phyloP scores from a whole-genome alignment of 2,797 vertebrate species.

The Danio kyathit region DNA sequence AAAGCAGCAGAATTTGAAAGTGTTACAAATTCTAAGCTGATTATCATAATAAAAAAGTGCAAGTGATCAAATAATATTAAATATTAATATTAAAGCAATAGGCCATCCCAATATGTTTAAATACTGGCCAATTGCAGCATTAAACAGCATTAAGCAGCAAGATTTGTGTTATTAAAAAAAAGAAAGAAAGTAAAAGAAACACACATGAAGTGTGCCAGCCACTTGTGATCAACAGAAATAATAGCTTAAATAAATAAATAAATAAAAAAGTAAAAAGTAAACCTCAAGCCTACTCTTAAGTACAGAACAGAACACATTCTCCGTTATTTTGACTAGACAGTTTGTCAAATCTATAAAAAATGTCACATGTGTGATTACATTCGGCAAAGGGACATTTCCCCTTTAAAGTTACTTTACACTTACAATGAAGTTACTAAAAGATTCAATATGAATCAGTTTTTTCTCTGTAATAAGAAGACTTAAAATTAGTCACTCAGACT shows the following conservation, averaged over 20 bases:
- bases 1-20: neutral
- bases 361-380: slow-evolving; percentile 40
- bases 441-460: slow-evolving; percentile 91
- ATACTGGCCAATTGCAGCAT: neutral
- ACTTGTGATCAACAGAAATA: slow-evolving; percentile 11
- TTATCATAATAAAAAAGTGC: neutral
- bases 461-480: slow-evolving; percentile 73
- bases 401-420: slow-evolving; percentile 44
- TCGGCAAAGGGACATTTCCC: neutral
- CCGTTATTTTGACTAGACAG: neutral
- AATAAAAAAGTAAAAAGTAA: too few relatives aligned
- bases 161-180: neutral
- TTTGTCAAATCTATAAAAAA: neutral
- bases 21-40: neutral
- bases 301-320: neutral
- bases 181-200: neutral
- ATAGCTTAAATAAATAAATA: neutral
- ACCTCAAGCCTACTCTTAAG: neutral
- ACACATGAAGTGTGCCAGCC: neutral
- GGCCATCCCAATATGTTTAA: neutral
- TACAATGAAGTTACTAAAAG: slow-evolving; percentile 81
- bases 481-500: neutral
- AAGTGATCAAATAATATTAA: neutral
- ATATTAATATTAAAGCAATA: neutral
- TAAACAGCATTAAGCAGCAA: neutral